A percentile compares a stretch with the other conserved stretches of the same genome.
phyloP scores from a whole-genome alignment of 2,113 vertebrate genomes.

The Trachemys scripta region DNA sequence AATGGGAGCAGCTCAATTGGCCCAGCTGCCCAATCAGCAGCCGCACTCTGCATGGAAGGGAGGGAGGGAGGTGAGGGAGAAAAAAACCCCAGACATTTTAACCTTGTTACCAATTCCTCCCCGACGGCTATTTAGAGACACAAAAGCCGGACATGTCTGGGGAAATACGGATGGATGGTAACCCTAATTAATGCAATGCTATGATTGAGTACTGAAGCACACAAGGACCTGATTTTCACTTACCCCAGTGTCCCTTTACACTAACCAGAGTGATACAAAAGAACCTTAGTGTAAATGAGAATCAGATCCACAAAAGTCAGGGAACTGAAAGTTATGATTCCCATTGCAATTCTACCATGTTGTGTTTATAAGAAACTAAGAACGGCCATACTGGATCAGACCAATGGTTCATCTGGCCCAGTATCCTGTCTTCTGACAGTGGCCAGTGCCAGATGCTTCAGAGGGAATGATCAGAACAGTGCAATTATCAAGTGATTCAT shows the following conservation, averaged over 20 bases:
- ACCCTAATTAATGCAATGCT: neutral
- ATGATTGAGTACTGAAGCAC: neutral
- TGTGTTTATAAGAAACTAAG: neutral
- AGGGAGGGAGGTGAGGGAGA: no score
- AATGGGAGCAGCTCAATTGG: no score
- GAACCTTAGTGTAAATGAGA: neutral
- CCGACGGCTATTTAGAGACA: no score
- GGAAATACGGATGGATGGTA: no score
- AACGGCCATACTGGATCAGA: neutral
- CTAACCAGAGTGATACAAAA: neutral
- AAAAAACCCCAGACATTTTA: no score
- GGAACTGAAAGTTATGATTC: neutral
- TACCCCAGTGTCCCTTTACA: neutral
- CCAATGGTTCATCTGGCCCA: neutral
- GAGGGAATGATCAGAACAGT: neutral
- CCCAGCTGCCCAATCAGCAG: no score
- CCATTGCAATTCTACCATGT: accelerated
- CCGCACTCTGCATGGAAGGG: no score
- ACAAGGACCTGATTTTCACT: neutral
- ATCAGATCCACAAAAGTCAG: neutral
- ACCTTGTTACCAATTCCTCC: no score
- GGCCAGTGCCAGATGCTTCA: neutral
- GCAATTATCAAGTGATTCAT: neutral
- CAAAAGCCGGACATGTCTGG: no score
- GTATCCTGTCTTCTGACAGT: neutral